Evolutionary conservation across 2,113 vertebrate genomes (phyloP), one percentile per base, ranked within the genome.

Genomic region (Notarius quadriscutis): DNA sequence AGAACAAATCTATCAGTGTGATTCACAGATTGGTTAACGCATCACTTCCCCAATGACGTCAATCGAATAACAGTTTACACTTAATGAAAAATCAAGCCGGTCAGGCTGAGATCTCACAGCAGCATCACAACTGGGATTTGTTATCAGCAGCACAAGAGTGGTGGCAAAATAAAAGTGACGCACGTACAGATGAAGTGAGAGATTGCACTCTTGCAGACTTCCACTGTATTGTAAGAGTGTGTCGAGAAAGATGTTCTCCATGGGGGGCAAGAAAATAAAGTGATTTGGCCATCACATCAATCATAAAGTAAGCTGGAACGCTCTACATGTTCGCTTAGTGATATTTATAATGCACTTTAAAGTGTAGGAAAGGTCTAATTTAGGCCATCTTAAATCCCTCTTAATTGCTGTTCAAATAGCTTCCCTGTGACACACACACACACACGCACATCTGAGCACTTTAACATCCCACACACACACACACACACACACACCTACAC

Each of bases 1-100:
- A 85, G 89, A 87, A 85, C 82, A 81, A 74, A 87, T 82, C 63
- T 90, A 81, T 79, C 82, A 67, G 71, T 67, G 62, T 90, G 85
- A 88, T 83, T 90, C 89, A 89, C 81, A 53, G 82, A 85, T 88
- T 87, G 75, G 83, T 79, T 83, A 81, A 89, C 85, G 55, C 55
- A 58, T 87, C 55, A 30, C 72, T 85, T 78, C 58, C 51, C 62
- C n/a, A 57, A 22, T 89, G 87, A 90, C 82, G 85, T 87, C 87
- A 87, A 89, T 88, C 57, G 41, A 62, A 71, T 71, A 67, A 85
- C 57, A 90, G 72, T 74, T 87, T 72, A 55, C 85, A 85, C 60
- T 78, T 81, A 74, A 77, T 84, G 80, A 81, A 84, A 88, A 80
- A 86, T 57, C 58, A 51, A 87, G 25, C 30, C 6, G 2, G 85